Evolutionary conservation across 1,140 invertebrate species (phyloP).

Genomic region (Holcopasites calliopsidis): DNA sequence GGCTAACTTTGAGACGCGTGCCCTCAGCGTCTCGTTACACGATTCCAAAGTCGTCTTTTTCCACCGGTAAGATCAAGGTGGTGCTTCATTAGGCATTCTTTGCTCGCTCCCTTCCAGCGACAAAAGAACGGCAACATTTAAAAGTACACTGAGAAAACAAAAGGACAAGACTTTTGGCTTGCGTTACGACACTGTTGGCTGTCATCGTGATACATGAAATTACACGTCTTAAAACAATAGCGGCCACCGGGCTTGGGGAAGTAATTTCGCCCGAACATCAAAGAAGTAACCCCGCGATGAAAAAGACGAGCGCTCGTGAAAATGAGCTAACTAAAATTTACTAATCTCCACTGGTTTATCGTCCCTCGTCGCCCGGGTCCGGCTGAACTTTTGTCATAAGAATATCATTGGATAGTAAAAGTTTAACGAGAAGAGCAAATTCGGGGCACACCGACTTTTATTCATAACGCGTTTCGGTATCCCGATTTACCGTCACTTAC

Average conservation of each 20-base stretch:
- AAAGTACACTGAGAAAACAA: slow-evolving; percentile 35
- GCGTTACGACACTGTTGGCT: slow-evolving; percentile 37
- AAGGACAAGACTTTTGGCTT: slow-evolving; percentile 32
- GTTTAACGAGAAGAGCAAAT: too few relatives aligned
- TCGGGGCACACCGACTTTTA: too few relatives aligned
- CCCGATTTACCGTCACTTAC: too few relatives aligned
- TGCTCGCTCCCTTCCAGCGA: slow-evolving; percentile 1
- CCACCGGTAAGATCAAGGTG: slow-evolving; percentile 41
- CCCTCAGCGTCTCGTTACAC: slow-evolving; percentile 2
- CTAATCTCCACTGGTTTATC: background rate
- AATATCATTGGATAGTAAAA: too few relatives aligned
- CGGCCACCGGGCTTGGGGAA: background rate
- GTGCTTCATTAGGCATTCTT: slow-evolving; percentile 39
- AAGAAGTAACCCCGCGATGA: slow-evolving; percentile 6
- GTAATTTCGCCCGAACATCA: slow-evolving; percentile 36
- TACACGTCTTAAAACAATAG: slow-evolving; percentile 42
- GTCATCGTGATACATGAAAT: slow-evolving; percentile 44
- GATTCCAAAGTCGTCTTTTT: slow-evolving; percentile 21
- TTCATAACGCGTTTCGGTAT: too few relatives aligned
- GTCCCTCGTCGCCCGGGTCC: too few relatives aligned
- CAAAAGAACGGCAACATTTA: slow-evolving; percentile 42
- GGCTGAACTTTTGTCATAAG: too few relatives aligned
- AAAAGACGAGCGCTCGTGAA: background rate
- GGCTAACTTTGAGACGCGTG: slow-evolving; percentile 16
- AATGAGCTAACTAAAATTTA: background rate